phyloP scores from a whole-genome alignment of 2,113 vertebrate species.

The Ovibos moschatus region DNA sequence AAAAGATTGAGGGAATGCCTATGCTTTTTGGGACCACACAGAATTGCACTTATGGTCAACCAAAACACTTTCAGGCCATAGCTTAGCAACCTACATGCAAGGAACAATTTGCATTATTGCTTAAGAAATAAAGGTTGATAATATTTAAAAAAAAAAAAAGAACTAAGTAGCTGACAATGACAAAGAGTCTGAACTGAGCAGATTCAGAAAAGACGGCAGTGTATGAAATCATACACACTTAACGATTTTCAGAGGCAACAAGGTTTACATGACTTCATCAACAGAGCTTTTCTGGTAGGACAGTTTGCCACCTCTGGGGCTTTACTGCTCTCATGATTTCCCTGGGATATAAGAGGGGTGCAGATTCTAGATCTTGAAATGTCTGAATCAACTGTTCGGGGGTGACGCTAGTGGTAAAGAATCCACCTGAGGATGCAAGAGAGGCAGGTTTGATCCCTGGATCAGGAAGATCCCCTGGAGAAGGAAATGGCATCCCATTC shows the following conservation, averaged over 20 bases:
- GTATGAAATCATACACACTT: not conserved
- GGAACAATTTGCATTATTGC: slow-evolving; percentile 63
- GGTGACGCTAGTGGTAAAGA: not conserved
- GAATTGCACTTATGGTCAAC: slow-evolving; percentile 70
- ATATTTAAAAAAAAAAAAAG: slow-evolving; percentile 34
- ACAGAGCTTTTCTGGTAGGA: not conserved
- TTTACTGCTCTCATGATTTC: not conserved
- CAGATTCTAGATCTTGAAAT: not conserved
- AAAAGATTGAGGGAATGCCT: not conserved
- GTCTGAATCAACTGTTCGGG: not conserved
- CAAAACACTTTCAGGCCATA: slow-evolving; percentile 77
- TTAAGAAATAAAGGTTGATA: slow-evolving; percentile 43
- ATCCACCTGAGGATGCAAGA: not conserved
- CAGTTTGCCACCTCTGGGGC: not conserved
- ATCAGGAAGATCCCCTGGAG: not conserved
- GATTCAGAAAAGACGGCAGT: not conserved
- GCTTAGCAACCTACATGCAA: slow-evolving; percentile 76
- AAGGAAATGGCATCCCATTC: not conserved
- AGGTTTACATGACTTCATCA: not conserved
- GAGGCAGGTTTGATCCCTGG: not conserved
- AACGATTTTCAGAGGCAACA: not conserved
- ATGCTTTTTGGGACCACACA: slow-evolving; percentile 40
- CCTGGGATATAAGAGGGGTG: not conserved
- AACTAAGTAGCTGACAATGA: not conserved
- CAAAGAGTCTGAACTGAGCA: not conserved